Evolutionary conservation across 2,888 invertebrate species (phyloP).

Genomic region (Leptinotarsa haldemani): DNA sequence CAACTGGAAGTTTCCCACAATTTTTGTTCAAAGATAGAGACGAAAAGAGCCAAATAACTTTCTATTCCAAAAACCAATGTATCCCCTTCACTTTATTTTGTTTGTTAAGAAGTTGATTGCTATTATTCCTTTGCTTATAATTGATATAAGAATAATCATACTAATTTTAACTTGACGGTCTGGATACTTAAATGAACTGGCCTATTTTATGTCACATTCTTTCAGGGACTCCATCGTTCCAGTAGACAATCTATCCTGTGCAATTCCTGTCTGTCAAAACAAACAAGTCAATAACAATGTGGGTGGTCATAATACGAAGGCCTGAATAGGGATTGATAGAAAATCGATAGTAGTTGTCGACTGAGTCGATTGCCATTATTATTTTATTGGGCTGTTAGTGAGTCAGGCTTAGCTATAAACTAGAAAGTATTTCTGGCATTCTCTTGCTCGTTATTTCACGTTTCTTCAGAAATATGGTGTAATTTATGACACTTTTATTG

Average conservation of each 20-base stretch:
- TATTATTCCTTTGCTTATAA: no score
- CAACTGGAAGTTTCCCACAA: no score
- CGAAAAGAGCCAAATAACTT: no score
- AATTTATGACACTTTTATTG: slow-evolving; percentile 26
- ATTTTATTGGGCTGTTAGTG: slow-evolving; percentile 39
- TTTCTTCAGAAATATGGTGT: slow-evolving; percentile 4
- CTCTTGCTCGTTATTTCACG: slow-evolving; percentile 1
- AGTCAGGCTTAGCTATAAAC: slow-evolving; percentile 34
- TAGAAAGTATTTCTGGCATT: slow-evolving; percentile 25
- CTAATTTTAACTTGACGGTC: no score
- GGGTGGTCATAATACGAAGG: slow-evolving; percentile 35
- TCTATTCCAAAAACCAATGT: no score
- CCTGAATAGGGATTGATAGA: slow-evolving; percentile 35
- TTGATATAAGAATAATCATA: no score
- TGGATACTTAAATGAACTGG: not conserved
- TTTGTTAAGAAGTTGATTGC: no score
- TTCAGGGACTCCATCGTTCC: not conserved
- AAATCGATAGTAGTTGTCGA: slow-evolving; percentile 36
- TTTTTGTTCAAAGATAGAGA: no score
- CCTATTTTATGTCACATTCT: slow-evolving; percentile 2
- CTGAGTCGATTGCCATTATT: slow-evolving; percentile 39
- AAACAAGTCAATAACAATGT: slow-evolving; percentile 39
- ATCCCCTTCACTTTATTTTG: no score
- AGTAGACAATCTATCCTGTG: slow-evolving; percentile 5
- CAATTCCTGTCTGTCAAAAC: slow-evolving; percentile 26